These are phyloP conservation scores for Philypnodon macrostomus DNA, from an alignment of 2,797 vertebrate genomes.

Conservation along the genomic window DNA sequence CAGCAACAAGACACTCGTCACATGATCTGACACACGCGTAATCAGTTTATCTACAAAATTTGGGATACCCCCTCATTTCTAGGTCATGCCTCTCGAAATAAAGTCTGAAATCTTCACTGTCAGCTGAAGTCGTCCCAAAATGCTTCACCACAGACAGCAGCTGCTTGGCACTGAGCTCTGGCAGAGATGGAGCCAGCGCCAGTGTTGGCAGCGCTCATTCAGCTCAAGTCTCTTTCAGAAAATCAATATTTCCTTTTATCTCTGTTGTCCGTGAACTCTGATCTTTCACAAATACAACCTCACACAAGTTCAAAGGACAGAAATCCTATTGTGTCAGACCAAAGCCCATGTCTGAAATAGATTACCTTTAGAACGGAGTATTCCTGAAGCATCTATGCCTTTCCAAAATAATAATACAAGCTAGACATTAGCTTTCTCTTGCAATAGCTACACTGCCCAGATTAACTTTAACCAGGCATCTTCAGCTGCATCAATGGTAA, in stretches of 20 bases:
- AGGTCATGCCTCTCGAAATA: background rate
- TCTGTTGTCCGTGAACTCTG: slow-evolving; percentile 41
- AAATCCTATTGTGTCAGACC: background rate
- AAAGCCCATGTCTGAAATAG: background rate
- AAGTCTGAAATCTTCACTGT: background rate
- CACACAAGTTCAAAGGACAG: slow-evolving; percentile 7
- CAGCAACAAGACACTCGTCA: too few species aligned
- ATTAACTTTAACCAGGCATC: too few species aligned
- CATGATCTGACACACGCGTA: too few species aligned
- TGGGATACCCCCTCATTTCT: background rate
- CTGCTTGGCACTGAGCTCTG: slow-evolving; percentile 9
- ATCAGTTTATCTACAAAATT: too few species aligned
- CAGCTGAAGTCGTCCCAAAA: slow-evolving; percentile 17
- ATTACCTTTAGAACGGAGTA: background rate
- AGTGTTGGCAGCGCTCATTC: slow-evolving; percentile 14
- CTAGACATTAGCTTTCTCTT: too few species aligned
- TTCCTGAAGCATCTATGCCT: too few species aligned
- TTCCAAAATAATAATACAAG: too few species aligned
- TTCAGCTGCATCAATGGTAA: too few species aligned
- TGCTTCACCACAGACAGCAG: slow-evolving; percentile 8
- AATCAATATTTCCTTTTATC: slow-evolving; percentile 19
- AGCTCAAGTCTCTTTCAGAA: slow-evolving; percentile 53
- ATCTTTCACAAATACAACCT: slow-evolving; percentile 23
- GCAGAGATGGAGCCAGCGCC: slow-evolving; percentile 8
- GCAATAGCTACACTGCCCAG: too few species aligned